Base-by-base conservation (phyloP, 2,888 invertebrate genomes). In the Blastobasis lacticolella region DNA sequence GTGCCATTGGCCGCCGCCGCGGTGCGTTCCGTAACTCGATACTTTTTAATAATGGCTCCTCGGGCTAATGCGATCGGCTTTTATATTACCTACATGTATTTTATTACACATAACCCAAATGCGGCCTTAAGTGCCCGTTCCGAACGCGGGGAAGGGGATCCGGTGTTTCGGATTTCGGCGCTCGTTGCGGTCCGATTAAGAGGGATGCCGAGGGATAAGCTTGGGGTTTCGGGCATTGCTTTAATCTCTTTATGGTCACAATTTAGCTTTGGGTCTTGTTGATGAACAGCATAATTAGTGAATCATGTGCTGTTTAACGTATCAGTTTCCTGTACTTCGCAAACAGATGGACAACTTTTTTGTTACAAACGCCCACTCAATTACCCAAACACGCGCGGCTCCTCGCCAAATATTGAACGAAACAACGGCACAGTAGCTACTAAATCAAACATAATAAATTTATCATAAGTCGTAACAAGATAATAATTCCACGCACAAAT, bases 31-130 rank as follows among this genome's bases (percentile, higher is more conserved):
- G 87, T 79, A 87, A 88, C 75, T 73, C 75, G 88, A 88, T 88
- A 88, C 86, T 87, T 88, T 88, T 88, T 87, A 87, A 87, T 87
- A 87, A 88, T 87, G 86, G 88, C 81, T 86, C 77, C 82, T 86
- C 82, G 79, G 73, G 82, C 78, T 88, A 87, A 88, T 88, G 84
- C 81, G 87, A 85, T 83, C 83, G 78, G 71, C 78, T 78, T 78
- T 79, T 82, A 81, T 83, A 83, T 81, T 77, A 79, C 76, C 77
- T 74, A 82, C 85, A 84, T 86, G 83, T 85, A 84, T 86, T 86
- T 85, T 86, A 86, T 85, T 86, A 85, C 81, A 77, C 75, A 69
- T 68, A 62, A 66, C 67, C 77, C 74, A 71, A 84, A 84, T 78
- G 74, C 73, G 75, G 71, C 71, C 71, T 75, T 78, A 78, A 84